These are phyloP conservation scores for Troilus luridus DNA, from an alignment of 2,888 invertebrate species.

Conservation along the genomic window DNA sequence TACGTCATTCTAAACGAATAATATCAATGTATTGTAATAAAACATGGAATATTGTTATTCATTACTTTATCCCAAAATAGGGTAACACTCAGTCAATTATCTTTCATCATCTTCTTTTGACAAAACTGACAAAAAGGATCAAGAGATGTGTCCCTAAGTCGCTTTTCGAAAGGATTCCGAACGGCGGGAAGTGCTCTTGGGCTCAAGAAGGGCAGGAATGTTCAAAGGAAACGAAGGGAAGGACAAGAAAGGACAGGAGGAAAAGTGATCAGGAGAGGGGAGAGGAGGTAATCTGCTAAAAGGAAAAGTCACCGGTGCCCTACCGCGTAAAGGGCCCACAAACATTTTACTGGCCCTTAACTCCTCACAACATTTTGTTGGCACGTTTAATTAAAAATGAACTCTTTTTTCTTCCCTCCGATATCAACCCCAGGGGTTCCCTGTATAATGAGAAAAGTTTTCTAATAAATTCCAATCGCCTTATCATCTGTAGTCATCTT, in stretches of 20 bases:
- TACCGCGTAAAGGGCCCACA: neutral
- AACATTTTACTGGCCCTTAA: constrained; percentile 36
- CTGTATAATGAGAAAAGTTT: constrained; percentile 10
- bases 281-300: constrained; percentile 23
- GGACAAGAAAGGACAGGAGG: constrained; percentile 37
- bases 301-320: constrained; percentile 1
- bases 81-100: neutral
- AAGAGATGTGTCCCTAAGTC: neutral
- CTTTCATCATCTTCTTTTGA: neutral
- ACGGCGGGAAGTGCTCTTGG: neutral
- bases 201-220: neutral
- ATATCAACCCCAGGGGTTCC: neutral
- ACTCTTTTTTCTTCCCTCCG: neutral
- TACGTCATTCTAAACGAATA: no score
- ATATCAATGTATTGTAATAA: no score
- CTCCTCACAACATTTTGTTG: constrained; percentile 16
- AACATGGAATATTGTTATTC: neutral
- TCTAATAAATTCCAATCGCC: constrained; percentile 37
- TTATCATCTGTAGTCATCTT: constrained; percentile 24
- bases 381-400: constrained; percentile 31
- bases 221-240: constrained; percentile 20
- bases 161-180: constrained; percentile 33
- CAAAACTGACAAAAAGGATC: neutral
- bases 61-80: neutral
- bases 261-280: neutral